Evolutionary conservation across 2,113 vertebrate genomes (phyloP).

Genomic region (Sminthopsis crassicaudata): DNA sequence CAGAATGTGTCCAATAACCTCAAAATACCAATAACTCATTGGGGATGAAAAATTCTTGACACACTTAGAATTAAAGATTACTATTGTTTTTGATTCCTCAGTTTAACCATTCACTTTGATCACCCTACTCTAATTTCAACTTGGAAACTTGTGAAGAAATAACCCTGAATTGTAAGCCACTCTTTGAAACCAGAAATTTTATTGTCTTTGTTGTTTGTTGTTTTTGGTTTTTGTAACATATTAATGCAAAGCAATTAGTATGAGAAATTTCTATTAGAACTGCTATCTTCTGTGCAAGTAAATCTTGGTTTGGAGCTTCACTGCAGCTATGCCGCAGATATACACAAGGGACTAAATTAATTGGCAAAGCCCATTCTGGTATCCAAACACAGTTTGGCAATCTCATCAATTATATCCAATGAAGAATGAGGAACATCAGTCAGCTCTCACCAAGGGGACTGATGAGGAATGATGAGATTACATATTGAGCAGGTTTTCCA

Average conservation of each 20-base stretch:
- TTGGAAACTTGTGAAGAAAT: constrained; percentile 13
- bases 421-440: constrained; percentile 9
- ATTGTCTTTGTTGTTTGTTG: background rate
- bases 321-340: background rate
- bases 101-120: background rate
- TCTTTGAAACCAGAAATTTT: background rate
- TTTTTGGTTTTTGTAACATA: background rate
- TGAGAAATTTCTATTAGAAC: background rate
- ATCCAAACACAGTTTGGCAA: background rate
- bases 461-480: background rate
- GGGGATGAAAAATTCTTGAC: constrained; percentile 38
- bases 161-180: background rate
- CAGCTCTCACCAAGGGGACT: constrained; percentile 15
- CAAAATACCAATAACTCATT: background rate
- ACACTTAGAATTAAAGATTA: constrained; percentile 22
- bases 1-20: background rate
- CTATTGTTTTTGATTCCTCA: background rate
- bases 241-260: constrained; percentile 35
- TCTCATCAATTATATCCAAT: constrained; percentile 3
- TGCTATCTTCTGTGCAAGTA: background rate
- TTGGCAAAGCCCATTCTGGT: constrained; percentile 15
- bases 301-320: constrained; percentile 10
- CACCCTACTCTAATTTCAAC: background rate
- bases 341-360: background rate
- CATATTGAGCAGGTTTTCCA: background rate